Percentiles rank a stretch among this genome's conserved stretches.
These are phyloP conservation scores for Octopus bimaculoides DNA, from an alignment of 1,140 invertebrate genomes.

Conservation along the genomic window DNA sequence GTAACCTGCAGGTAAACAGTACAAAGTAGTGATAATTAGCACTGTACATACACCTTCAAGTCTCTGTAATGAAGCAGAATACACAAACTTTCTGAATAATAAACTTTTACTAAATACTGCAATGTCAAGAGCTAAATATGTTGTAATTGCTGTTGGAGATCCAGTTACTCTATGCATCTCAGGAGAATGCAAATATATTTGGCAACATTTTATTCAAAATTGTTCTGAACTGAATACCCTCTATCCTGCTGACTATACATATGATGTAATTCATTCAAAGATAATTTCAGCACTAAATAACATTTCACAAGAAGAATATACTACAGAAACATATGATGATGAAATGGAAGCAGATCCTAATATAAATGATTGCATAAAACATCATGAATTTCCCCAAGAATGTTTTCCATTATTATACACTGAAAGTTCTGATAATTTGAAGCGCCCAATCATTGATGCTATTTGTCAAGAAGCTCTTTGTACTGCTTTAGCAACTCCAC, in stretches of 20 bases:
- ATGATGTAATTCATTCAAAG: too few species aligned
- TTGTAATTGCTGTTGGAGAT: slow-evolving; percentile 83
- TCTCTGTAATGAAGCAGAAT: slow-evolving; percentile 58
- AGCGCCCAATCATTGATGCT: too few species aligned
- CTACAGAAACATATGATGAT: too few species aligned
- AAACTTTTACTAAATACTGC: slow-evolving; percentile 81
- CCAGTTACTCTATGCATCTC: slow-evolving; percentile 66
- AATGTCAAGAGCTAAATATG: slow-evolving; percentile 78
- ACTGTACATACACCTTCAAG: slow-evolving; percentile 70
- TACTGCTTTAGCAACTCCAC: too few species aligned
- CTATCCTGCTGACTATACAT: slow-evolving; percentile 20
- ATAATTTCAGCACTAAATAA: too few species aligned
- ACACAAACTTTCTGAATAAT: slow-evolving; percentile 82
- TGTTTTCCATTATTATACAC: too few species aligned
- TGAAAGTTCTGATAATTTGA: too few species aligned
- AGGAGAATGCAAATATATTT: slow-evolving; percentile 46
- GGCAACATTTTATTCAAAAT: slow-evolving; percentile 47
- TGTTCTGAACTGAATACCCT: slow-evolving; percentile 50
- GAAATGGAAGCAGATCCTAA: too few species aligned
- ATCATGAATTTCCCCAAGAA: too few species aligned
- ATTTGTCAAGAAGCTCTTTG: too few species aligned
- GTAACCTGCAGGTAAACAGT: slow-evolving; percentile 69
- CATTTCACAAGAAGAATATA: too few species aligned
- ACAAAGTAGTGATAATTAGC: slow-evolving; percentile 78
- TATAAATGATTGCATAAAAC: too few species aligned